These are phyloP conservation scores for Phenacoccus solenopsis DNA, from an alignment of 1,140 invertebrate species.

Conservation along the genomic window DNA sequence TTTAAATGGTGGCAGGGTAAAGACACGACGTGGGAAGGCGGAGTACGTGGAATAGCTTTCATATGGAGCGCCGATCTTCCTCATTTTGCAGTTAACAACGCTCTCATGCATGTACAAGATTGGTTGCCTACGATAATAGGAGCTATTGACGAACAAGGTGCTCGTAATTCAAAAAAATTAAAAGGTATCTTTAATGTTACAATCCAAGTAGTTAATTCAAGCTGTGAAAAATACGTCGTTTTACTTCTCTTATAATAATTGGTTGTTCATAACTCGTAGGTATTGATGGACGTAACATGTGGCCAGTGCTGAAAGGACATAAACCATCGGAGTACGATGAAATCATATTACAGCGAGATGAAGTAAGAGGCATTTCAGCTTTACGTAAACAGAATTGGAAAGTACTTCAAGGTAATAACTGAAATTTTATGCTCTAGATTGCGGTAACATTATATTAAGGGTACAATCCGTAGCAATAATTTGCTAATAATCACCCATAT, in stretches of 20 bases:
- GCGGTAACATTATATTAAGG: too few species aligned
- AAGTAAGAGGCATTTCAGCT: constrained; percentile 52
- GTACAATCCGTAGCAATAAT: background rate
- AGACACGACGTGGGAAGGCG: constrained; percentile 79
- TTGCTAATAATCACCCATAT: too few species aligned
- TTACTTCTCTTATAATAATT: too few species aligned
- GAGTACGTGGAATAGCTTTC: constrained; percentile 55
- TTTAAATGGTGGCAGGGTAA: constrained; percentile 36
- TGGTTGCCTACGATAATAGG: constrained; percentile 74
- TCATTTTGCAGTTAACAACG: constrained; percentile 38
- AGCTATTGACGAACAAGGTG: constrained; percentile 19
- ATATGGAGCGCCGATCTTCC: constrained; percentile 49
- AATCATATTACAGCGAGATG: constrained; percentile 81
- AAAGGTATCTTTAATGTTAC: too few species aligned
- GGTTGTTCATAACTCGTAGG: background rate
- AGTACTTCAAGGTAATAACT: constrained; percentile 49
- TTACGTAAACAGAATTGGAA: constrained; percentile 71
- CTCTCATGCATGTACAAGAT: constrained; percentile 65
- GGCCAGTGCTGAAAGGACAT: constrained; percentile 48
- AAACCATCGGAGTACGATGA: constrained; percentile 39
- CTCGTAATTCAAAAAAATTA: background rate
- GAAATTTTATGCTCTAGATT: too few species aligned
- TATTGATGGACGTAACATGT: constrained; percentile 63
- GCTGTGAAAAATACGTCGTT: too few species aligned
- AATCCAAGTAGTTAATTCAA: too few species aligned